Evolutionary conservation across 2,888 invertebrate species (phyloP), one percentile per base, ranked within the genome.

Genomic region (Cephonodes hylas): DNA sequence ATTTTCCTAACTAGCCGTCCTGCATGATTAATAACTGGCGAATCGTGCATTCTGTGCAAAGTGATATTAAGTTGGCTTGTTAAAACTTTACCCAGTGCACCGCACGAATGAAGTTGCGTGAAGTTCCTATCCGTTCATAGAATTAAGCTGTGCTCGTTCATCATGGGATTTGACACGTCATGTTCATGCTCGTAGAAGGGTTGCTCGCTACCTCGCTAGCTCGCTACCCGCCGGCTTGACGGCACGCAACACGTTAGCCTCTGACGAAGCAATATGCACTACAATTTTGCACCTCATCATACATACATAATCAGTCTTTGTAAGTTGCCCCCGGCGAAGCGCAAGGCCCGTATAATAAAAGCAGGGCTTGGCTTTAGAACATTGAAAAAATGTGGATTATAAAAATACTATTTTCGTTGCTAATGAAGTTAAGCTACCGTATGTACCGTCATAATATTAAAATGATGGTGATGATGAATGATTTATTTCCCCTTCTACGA

Each of bases 31-130:
- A 92, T 90, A 90, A 85, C 88, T 80, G 85, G 87, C 81, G 89
- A 86, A 88, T 89, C 85, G 88, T 85, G 88, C 86, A 88, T 89
- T 88, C 86, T 83, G 82, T 75, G 85, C 81, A 84, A 89, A 91
- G 89, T 91, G 92, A 91, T 91, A 92, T 91, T 91, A 91, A 92
- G 92, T 92, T 91, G 89, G 88, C 91, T 92, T 91, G 92, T 92
- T 92, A 92, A 91, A 92, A 92, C 91, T 91, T 91, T 85, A 84
- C 66, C 80, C 77, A 80, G 81, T 80, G 84, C 85, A 78, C 80
- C 78, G 86, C 85, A 84, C 77, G 77, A 85, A 85, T 85, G 79
- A 79, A 87, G 84, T 85, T 85, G 82, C 78, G 77, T 82, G 74
- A 81, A 84, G 85, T 88, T 86, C 74, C 74, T 75, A 83, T 82